These are phyloP conservation scores for Acropternis orthonyx DNA, from an alignment of 2,797 vertebrate genomes.

Conservation along the genomic window DNA sequence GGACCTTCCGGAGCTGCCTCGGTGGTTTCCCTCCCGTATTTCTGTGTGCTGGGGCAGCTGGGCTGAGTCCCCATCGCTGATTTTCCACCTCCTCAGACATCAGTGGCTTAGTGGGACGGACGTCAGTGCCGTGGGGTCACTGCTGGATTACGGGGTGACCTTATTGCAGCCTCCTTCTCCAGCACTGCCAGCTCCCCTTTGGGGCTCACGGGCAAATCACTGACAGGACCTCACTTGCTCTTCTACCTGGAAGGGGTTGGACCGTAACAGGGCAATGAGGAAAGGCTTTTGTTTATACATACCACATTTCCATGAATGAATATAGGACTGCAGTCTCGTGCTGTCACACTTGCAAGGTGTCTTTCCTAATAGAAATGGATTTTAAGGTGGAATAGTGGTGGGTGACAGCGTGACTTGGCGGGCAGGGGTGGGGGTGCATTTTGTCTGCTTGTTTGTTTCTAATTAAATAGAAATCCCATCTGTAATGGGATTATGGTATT, in stretches of 20 bases:
- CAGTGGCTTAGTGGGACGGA: not conserved
- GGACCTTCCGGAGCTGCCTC: not conserved
- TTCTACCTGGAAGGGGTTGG: not conserved
- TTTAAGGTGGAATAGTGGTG: not conserved
- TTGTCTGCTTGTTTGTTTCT: not conserved
- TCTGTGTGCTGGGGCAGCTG: not conserved
- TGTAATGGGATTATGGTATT: constrained; percentile 2
- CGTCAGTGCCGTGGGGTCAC: not conserved
- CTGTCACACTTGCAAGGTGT: not conserved
- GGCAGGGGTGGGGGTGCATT: not conserved
- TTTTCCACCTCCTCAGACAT: not conserved
- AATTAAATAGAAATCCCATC: constrained; percentile 13
- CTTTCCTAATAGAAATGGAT: not conserved
- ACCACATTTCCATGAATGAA: not conserved
- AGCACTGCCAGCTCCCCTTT: not conserved
- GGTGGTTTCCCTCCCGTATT: not conserved
- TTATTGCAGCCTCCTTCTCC: not conserved
- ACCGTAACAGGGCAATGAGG: not conserved
- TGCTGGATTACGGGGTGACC: not conserved
- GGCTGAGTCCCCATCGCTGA: not conserved
- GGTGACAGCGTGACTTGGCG: not conserved
- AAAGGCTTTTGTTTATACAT: not conserved
- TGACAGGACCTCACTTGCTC: not conserved
- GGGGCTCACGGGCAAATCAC: not conserved
- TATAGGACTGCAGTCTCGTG: not conserved